Conservation (phyloP, 2,888 invertebrate genomes). For the Acronicta aceris region DNA sequence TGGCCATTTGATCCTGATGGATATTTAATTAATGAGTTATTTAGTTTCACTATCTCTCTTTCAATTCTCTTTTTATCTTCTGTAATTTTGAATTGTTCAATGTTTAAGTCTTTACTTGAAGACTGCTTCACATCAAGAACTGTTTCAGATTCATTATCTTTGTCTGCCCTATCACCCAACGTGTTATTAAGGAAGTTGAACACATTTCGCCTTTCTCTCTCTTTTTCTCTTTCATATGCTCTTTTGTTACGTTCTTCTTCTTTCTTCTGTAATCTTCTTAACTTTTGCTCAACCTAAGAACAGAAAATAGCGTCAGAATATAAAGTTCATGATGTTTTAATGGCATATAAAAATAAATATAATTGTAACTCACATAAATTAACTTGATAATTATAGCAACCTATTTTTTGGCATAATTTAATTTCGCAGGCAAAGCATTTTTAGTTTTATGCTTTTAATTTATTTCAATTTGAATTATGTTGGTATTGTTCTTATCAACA, state of each 20-base stretch:
- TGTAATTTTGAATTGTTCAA: conserved; percentile 92
- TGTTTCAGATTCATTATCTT: conserved; percentile 52
- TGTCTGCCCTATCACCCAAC: conserved; percentile 79
- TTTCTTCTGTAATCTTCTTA: conserved; percentile 91
- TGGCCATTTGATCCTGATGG: conserved; percentile 89
- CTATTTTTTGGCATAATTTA: no score
- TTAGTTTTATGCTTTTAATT: no score
- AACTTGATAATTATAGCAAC: no score
- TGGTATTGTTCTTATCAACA: no score
- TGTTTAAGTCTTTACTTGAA: conserved; percentile 91
- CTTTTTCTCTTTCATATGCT: conserved; percentile 90
- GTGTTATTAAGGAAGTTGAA: conserved; percentile 94
- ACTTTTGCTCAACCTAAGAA: conserved; percentile 90
- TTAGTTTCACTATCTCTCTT: conserved; percentile 91
- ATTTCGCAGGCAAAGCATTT: no score
- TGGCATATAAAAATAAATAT: background rate
- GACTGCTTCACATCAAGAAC: conserved; percentile 83
- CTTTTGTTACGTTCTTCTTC: conserved; percentile 90
- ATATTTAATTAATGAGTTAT: conserved; percentile 91
- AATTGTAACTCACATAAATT: background rate
- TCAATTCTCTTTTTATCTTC: conserved; percentile 92
- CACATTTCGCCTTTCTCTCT: conserved; percentile 90
- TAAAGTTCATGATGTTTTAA: background rate
- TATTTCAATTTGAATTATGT: no score
- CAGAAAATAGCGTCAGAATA: conserved; percentile 4